These are phyloP conservation scores for Dryobota labecula DNA, from an alignment of 2,888 invertebrate genomes.

Conservation along the genomic window DNA sequence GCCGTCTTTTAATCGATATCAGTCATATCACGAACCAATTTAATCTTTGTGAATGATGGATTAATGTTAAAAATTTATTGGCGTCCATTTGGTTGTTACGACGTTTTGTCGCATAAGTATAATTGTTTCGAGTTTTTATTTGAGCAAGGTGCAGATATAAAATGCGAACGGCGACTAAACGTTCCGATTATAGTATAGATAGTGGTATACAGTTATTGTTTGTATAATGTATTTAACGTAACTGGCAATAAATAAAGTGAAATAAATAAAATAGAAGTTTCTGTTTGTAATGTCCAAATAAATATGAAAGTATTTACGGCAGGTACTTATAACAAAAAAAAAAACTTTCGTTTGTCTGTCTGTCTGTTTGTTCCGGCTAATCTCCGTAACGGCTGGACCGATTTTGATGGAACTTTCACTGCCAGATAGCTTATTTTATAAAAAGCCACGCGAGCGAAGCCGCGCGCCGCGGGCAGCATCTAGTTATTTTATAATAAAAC, in stretches of 20 bases:
- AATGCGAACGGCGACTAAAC: conserved; percentile 77
- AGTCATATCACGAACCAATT: conserved; percentile 78
- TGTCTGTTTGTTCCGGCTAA: too few relatives aligned
- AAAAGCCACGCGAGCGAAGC: too few relatives aligned
- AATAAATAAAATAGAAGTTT: too few relatives aligned
- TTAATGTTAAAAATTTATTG: conserved; percentile 84
- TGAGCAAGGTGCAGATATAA: conserved; percentile 88
- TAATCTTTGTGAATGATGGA: conserved; percentile 80
- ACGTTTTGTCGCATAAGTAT: conserved; percentile 79
- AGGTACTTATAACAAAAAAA: too few relatives aligned
- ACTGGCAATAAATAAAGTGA: conserved; percentile 57
- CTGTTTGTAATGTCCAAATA: too few relatives aligned
- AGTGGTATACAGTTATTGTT: conserved; percentile 68
- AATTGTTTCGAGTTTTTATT: conserved; percentile 90
- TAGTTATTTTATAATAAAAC: conserved; percentile 55
- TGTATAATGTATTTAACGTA: conserved; percentile 64
- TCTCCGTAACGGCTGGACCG: too few relatives aligned
- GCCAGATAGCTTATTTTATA: conserved; percentile 58
- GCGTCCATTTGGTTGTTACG: conserved; percentile 79
- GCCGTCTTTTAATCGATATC: conserved; percentile 81
- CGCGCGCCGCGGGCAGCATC: too few relatives aligned
- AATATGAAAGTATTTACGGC: too few relatives aligned
- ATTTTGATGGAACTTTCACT: too few relatives aligned
- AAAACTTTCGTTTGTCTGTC: too few relatives aligned
- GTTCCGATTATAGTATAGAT: conserved; percentile 76